phyloP scores from a whole-genome alignment of 2,888 invertebrate genomes.

The Nezara viridula region DNA sequence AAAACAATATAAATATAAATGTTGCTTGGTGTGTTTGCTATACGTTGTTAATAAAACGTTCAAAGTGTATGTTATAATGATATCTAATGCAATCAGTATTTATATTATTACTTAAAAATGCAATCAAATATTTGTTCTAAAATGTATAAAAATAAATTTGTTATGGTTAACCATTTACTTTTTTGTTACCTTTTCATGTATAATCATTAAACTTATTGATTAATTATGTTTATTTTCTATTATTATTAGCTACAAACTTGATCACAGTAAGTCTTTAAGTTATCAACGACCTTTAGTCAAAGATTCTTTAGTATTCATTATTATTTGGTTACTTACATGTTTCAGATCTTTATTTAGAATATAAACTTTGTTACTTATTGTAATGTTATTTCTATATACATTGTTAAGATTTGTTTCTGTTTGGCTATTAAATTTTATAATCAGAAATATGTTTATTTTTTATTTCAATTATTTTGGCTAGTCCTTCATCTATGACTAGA shows the following conservation, averaged over 20 bases:
- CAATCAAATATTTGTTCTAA: slow-evolving; percentile 36
- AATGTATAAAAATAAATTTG: neutral
- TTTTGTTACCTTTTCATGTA: neutral
- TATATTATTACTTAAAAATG: neutral
- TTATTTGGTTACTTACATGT: neutral
- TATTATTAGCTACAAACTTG: neutral
- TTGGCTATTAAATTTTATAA: neutral
- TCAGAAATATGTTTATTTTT: neutral
- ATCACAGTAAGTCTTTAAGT: neutral
- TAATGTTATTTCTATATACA: too few species aligned
- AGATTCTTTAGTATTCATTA: too few species aligned
- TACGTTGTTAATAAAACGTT: neutral
- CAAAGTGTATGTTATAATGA: neutral
- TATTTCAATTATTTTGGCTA: neutral
- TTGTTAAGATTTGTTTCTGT: neutral
- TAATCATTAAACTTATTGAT: neutral
- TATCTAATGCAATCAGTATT: slow-evolving; percentile 22
- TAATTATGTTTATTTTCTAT: too few species aligned
- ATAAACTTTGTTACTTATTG: neutral
- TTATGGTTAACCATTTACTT: neutral
- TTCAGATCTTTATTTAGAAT: neutral
- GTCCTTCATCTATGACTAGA: neutral
- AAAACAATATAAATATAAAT: neutral
- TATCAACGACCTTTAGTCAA: too few species aligned
- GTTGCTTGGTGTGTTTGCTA: neutral